A percentile compares a stretch with the other conserved stretches of the same genome.
Evolutionary conservation across 2,113 vertebrate genomes (phyloP).

Genomic region (Tachysurus fulvidraco): DNA sequence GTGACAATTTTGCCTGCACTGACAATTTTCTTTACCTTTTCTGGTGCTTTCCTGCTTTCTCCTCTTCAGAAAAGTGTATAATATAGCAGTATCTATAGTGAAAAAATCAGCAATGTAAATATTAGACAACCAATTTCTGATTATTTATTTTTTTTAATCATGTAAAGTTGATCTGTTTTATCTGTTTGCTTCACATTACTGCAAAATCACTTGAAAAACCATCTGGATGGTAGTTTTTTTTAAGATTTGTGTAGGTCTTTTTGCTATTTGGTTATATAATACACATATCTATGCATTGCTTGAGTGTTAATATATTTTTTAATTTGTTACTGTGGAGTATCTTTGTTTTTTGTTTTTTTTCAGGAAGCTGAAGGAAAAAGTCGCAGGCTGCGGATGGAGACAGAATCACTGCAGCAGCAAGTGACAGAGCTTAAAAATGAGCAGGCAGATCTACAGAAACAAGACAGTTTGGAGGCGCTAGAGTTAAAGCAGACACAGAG

Average conservation of each 20-base stretch:
- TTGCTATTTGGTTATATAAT: too few relatives aligned
- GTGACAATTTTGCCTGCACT: too few relatives aligned
- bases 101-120: neutral
- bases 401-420: constrained; percentile 51
- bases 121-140: too few relatives aligned
- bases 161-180: too few relatives aligned
- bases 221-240: too few relatives aligned
- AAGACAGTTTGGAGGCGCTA: constrained; percentile 49
- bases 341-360: neutral
- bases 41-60: neutral
- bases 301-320: constrained; percentile 12
- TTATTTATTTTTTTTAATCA: too few relatives aligned
- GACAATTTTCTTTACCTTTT: too few relatives aligned
- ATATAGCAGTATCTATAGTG: neutral
- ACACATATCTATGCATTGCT: neutral
- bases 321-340: neutral
- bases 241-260: too few relatives aligned
- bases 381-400: constrained; percentile 53
- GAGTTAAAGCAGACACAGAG: constrained; percentile 59
- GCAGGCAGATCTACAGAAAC: constrained; percentile 52
- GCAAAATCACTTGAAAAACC: neutral
- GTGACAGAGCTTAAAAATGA: constrained; percentile 60
- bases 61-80: neutral
- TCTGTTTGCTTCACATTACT: too few relatives aligned
- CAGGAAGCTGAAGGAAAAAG: constrained; percentile 61